phyloP scores from a whole-genome alignment of 2,797 vertebrate species.

The Fistularia tabacaria region DNA sequence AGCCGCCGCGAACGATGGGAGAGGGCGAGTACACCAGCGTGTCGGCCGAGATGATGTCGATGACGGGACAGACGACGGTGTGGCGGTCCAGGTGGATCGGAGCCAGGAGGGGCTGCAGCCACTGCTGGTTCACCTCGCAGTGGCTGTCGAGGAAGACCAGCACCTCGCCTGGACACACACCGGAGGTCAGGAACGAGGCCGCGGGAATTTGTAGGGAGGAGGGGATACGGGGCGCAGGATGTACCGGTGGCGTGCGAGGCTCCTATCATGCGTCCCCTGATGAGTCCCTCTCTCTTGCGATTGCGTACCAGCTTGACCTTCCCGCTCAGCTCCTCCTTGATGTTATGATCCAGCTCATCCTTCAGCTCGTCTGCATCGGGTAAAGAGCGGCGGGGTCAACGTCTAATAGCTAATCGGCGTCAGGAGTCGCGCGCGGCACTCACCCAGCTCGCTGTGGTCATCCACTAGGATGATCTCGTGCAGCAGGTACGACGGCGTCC shows the following conservation, averaged over 20 bases:
- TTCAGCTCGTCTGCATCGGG: constrained; percentile 83
- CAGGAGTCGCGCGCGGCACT: neutral
- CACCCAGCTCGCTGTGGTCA: constrained; percentile 89
- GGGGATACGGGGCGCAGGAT: neutral
- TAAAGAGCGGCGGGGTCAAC: neutral
- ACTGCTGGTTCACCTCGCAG: constrained; percentile 91
- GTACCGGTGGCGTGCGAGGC: constrained; percentile 89
- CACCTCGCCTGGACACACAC: constrained; percentile 79
- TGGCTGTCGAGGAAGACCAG: constrained; percentile 97
- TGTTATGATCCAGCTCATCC: constrained; percentile 78
- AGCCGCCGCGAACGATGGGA: constrained; percentile 90
- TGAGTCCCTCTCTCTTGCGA: constrained; percentile 86
- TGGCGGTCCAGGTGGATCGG: constrained; percentile 75
- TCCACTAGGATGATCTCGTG: constrained; percentile 93
- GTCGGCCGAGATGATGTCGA: constrained; percentile 96
- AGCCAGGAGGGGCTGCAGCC: constrained; percentile 87
- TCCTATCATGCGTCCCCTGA: constrained; percentile 93
- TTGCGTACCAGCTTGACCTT: constrained; percentile 88
- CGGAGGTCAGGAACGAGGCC: no score
- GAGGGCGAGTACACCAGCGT: constrained; percentile 90
- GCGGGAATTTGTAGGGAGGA: neutral
- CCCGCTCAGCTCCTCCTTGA: constrained; percentile 76
- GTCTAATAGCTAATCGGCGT: neutral
- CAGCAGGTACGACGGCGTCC: constrained; percentile 82
- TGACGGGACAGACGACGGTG: constrained; percentile 91